Evolutionary conservation across 2,888 invertebrate species (phyloP).

Genomic region (Plebejus argus): DNA sequence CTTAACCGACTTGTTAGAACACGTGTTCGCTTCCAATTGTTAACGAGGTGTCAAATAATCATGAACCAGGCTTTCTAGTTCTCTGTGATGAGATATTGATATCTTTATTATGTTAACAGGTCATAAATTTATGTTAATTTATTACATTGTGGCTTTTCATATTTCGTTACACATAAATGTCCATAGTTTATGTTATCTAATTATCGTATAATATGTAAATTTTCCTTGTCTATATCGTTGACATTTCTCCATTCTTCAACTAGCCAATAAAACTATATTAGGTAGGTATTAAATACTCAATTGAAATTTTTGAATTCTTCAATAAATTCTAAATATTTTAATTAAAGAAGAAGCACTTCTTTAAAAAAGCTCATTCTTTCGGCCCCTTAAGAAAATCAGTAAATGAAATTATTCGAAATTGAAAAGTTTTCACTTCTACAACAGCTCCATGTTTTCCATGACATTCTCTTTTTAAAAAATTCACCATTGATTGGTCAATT

Average conservation of each 20-base stretch:
- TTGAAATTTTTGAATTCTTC: not conserved
- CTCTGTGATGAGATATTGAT: not conserved
- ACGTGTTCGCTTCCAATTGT: slow-evolving; percentile 44
- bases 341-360: not conserved
- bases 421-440: no score
- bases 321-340: not conserved
- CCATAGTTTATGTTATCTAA: not conserved
- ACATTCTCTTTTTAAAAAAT: not conserved
- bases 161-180: slow-evolving; percentile 8
- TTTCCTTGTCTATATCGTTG: not conserved
- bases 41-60: slow-evolving; percentile 15
- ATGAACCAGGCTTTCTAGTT: slow-evolving; percentile 3
- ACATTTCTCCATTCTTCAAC: not conserved
- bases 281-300: no score
- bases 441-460: not conserved
- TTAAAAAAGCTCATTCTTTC: not conserved
- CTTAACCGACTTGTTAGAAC: slow-evolving; percentile 53
- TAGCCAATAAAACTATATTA: not conserved
- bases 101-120: slow-evolving; percentile 18
- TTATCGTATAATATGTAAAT: not conserved
- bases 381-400: not conserved
- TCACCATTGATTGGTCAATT: not conserved
- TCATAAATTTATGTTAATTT: slow-evolving; percentile 16
- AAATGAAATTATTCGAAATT: not conserved
- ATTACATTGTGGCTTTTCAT: slow-evolving; percentile 10